Evolutionary conservation across 2,888 invertebrate species (phyloP), one percentile per base, ranked within the genome.

Genomic region (Falcaria lacertinaria): DNA sequence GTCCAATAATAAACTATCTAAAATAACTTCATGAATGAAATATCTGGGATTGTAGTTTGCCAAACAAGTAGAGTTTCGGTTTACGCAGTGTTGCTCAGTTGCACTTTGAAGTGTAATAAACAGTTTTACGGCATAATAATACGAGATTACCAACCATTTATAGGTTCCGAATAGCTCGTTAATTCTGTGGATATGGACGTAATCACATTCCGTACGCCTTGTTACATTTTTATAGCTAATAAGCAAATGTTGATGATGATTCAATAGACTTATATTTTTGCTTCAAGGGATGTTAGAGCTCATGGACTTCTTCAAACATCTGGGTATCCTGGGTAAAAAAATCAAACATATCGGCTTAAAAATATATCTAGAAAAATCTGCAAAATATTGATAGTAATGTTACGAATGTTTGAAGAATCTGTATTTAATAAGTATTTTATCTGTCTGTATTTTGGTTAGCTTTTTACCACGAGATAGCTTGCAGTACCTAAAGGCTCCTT

Each of bases 91-190:
- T 37, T 56, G 49, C 44, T 52, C 50, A 41, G 28, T 37, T 56
- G 49, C 44, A 52, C 50, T 52, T 54, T 51, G 41, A 44, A 48
- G 44, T 36, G 45, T 7, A 42, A 48, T 54, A 43, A 53, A 64
- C 60, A 39, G 39, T 55, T 72, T 70, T 70, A 74, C 59, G 63
- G 57, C 42, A 52, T 51, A 49, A 60, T 70, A 69, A 69, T 62
- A 62, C 58, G 55, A 42, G 48, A 45, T 59, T 55, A 50, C 58
- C 47, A 48, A 53, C 50, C 57, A 50, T 68, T 78, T 71, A 76
- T 65, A 55, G 40, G 49, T 47, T 47, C 45, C 36, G 50, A 60
- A 62, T 51, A 51, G 57, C 47, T 65, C 65, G 60, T 73, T 60
- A 63, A 54, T 50, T 53, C 49, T 42, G 43, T 42, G 44, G 45